Base-by-base conservation (phyloP, 2,888 invertebrate species). In the Podotricha telesiphe region DNA sequence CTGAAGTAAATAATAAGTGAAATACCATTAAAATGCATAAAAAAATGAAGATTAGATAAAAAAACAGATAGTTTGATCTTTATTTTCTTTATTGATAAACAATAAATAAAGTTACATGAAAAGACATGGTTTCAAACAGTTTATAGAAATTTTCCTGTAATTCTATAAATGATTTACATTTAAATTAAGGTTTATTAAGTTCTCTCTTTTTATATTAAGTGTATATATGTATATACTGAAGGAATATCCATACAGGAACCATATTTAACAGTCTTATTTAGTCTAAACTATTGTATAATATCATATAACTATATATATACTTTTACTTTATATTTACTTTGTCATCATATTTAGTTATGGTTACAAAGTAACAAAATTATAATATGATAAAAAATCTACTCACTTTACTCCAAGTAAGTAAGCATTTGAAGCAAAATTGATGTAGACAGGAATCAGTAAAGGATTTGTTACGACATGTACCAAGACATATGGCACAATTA, bases 401-500 rank as follows among this genome's bases (percentile, higher is more conserved):
- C 84, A 96, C 96, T 94, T 97, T 98, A 67, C 98, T 98, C 99
- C 99, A 99, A 82, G 98, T 97, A 71, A 97, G 88, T 40, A 99
- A 93, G 83, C 99, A 99, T 75, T 95, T 96, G 84, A 98, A 99
- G 86, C 99, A 99, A 86, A 99, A 99, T 84, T 97, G 96, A 87
- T 99, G 99, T 84, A 97, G 94, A 84, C 99, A 99, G 62, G 96
- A 96, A 84, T 99, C 97, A 0, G 98, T 97, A 84, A 97, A 98
- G 37, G 97, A 98, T 82, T 97, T 98, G 83, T 98, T 97, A 68
- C 95, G 94, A 80, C 97, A 95, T 74, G 95, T 95, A 22, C 97
- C 97, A 69, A 99, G 94, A 81, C 99, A 99, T 82, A 99, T 99
- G 59, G 98, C 96, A 94, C 99, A 99, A 83, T 97, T 97, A 3